Evolutionary conservation across 2,797 vertebrate genomes (phyloP).

Genomic region (Alcedo atthis): DNA sequence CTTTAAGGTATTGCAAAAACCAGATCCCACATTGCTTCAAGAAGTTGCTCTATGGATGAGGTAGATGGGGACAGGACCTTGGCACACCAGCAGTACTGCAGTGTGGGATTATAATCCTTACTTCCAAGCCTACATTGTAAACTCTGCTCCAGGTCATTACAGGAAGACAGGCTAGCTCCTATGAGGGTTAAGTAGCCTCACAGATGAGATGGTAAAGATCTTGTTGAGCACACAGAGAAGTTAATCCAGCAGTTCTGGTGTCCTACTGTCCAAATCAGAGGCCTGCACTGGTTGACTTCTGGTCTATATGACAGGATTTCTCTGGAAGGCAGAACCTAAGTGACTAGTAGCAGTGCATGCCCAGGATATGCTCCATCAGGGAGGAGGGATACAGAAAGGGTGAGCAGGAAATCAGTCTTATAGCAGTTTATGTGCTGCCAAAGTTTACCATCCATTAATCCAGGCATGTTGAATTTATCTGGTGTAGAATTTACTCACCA

Average conservation of each 20-base stretch:
- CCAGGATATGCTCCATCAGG: not conserved
- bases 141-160: not conserved
- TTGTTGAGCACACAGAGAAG: not conserved
- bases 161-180: not conserved
- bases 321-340: not conserved
- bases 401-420: fast-evolving
- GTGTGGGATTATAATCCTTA: not conserved
- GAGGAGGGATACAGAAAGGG: not conserved
- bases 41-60: not conserved
- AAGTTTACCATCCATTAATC: not conserved
- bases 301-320: not conserved
- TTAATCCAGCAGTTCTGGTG: not conserved
- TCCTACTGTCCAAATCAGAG: not conserved
- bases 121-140: not conserved
- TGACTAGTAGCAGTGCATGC: not conserved
- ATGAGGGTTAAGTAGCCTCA: not conserved
- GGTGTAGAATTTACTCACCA: not conserved
- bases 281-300: not conserved
- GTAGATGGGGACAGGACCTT: not conserved
- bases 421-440: not conserved
- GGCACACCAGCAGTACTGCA: fast-evolving
- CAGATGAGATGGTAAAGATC: not conserved
- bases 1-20: not conserved
- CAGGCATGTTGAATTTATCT: not conserved
- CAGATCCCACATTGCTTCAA: not conserved